Evolutionary conservation across 2,888 invertebrate species (phyloP).

Genomic region (Lasioglossum zephyrum): DNA sequence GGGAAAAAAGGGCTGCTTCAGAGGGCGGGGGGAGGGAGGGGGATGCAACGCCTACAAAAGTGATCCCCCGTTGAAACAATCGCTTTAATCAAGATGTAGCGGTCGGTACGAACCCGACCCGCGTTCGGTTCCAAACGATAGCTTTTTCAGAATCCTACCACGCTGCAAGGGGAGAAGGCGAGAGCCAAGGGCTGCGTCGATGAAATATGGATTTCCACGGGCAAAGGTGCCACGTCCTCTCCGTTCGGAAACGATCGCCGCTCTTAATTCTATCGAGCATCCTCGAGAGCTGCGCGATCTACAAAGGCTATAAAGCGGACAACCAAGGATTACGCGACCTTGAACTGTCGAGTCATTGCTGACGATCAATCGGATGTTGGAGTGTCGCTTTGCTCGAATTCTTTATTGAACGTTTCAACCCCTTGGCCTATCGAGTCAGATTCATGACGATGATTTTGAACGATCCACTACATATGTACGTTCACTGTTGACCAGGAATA

Average conservation of each 20-base stretch:
- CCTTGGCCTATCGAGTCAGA: too few species aligned
- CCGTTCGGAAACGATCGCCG: not conserved
- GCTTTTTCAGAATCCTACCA: not conserved
- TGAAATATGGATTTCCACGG: conserved; percentile 36
- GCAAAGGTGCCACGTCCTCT: not conserved
- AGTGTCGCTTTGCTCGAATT: not conserved
- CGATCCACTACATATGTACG: not conserved
- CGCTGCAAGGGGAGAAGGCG: not conserved
- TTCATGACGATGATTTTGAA: too few species aligned
- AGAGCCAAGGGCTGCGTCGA: conserved; percentile 37
- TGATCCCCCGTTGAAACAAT: conserved; percentile 56
- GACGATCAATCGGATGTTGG: not conserved
- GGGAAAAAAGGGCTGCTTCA: conserved; percentile 36
- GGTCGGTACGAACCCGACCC: conserved; percentile 8
- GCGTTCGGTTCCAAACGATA: not conserved
- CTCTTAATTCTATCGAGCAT: not conserved
- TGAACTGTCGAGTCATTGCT: not conserved
- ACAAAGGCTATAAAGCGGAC: not conserved
- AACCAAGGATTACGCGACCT: not conserved
- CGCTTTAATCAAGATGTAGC: conserved; percentile 62
- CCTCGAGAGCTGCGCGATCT: not conserved
- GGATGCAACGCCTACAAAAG: conserved; percentile 38
- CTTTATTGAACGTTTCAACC: not conserved
- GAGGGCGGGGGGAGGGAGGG: not conserved
- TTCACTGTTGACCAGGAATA: not conserved